A percentile compares a stretch with the other conserved stretches of the same genome.
These are phyloP conservation scores for Listronotus bonariensis DNA, from an alignment of 1,140 invertebrate genomes.

Conservation along the genomic window DNA sequence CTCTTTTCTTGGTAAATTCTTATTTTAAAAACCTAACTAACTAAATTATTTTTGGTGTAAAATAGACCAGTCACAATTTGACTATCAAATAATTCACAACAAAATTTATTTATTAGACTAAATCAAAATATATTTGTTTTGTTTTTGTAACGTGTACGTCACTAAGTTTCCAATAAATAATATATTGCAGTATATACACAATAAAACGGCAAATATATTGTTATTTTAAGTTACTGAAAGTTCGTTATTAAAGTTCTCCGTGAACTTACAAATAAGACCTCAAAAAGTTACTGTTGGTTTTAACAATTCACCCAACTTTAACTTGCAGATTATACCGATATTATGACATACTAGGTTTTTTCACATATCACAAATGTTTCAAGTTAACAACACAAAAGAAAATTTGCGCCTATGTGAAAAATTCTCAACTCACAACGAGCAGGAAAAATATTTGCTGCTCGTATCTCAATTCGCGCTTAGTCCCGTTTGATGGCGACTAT, in stretches of 20 bases:
- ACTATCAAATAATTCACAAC: no score
- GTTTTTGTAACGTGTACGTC: neutral
- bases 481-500: constrained; percentile 29
- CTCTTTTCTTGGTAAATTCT: no score
- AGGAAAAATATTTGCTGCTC: neutral
- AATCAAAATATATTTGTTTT: neutral
- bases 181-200: neutral
- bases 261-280: constrained; percentile 53
- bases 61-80: no score
- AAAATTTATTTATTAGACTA: neutral
- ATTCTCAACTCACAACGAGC: constrained; percentile 8
- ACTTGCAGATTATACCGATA: constrained; percentile 37
- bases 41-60: no score
- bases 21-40: no score
- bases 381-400: neutral
- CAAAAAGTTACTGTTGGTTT: constrained; percentile 57
- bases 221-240: neutral
- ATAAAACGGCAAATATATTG: neutral
- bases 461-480: constrained; percentile 42
- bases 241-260: constrained; percentile 18
- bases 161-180: no score
- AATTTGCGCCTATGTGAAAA: no score
- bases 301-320: constrained; percentile 53
- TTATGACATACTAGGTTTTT: neutral
- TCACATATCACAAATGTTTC: neutral